phyloP scores from a whole-genome alignment of 2,888 invertebrate genomes.

The Stenoptilia bipunctidactyla region DNA sequence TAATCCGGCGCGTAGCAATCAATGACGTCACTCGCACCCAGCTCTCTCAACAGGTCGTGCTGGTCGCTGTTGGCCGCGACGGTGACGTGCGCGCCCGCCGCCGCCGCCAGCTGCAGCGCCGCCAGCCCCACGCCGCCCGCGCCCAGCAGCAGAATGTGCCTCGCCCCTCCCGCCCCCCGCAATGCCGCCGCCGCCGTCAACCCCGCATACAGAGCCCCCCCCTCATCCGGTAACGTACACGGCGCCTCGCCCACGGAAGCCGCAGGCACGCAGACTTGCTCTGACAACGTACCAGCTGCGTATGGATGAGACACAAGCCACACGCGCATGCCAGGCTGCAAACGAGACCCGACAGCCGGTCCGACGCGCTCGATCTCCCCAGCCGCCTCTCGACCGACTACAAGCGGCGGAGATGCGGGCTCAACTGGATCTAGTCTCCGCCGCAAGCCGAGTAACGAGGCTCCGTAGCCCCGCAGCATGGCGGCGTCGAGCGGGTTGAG shows the following conservation, averaged over 20 bases:
- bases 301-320: background rate
- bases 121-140: constrained; percentile 1
- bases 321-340: background rate
- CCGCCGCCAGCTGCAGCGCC: background rate
- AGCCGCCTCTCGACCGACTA: background rate
- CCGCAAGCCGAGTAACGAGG: background rate
- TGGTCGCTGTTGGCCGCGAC: constrained; percentile 82
- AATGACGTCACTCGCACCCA: constrained; percentile 78
- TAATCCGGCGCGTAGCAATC: constrained; percentile 77
- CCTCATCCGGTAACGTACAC: background rate
- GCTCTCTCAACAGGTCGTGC: constrained; percentile 66
- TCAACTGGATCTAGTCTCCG: background rate
- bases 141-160: background rate
- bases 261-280: background rate
- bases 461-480: background rate
- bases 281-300: background rate
- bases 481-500: constrained; percentile 1
- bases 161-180: background rate
- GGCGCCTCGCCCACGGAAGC: background rate
- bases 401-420: background rate
- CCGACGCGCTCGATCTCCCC: background rate
- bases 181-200: background rate
- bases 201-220: background rate
- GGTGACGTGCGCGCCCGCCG: background rate
- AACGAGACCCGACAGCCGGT: background rate